Evolutionary conservation across 2,888 invertebrate genomes (phyloP).

Genomic region (Masnerella sp.): DNA sequence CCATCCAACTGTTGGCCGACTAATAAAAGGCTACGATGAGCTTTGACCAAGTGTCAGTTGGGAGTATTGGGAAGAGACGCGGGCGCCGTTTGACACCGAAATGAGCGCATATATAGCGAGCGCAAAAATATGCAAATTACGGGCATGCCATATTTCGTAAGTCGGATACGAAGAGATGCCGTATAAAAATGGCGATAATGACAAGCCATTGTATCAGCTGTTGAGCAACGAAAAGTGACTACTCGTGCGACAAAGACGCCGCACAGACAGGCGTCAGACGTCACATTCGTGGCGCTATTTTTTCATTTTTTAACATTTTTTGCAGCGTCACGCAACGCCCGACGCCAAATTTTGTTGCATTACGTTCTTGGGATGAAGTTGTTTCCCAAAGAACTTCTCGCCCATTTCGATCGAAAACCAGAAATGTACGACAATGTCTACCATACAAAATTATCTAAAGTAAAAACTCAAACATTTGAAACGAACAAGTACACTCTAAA

Average conservation of each 20-base stretch:
- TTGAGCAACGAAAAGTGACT: slow-evolving; percentile 27
- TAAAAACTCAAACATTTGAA: too few relatives aligned
- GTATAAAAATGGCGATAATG: slow-evolving; percentile 54
- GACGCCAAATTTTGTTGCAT: slow-evolving; percentile 32
- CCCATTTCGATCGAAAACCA: neutral
- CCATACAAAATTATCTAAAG: too few relatives aligned
- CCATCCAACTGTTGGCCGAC: slow-evolving; percentile 33
- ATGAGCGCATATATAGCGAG: slow-evolving; percentile 31
- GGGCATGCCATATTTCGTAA: slow-evolving; percentile 42
- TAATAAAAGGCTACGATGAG: slow-evolving; percentile 31
- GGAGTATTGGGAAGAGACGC: slow-evolving; percentile 26
- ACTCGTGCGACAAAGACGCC: slow-evolving; percentile 23
- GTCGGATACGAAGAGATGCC: slow-evolving; percentile 33
- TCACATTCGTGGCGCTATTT: slow-evolving; percentile 46
- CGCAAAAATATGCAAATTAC: slow-evolving; percentile 44
- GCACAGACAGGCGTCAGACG: slow-evolving; percentile 49
- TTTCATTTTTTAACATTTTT: slow-evolving; percentile 40
- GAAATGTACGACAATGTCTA: too few relatives aligned
- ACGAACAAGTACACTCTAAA: too few relatives aligned
- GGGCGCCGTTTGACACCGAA: slow-evolving; percentile 52
- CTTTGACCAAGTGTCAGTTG: slow-evolving; percentile 47
- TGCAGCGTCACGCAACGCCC: slow-evolving; percentile 41
- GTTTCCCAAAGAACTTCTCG: slow-evolving; percentile 12
- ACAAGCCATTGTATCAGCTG: slow-evolving; percentile 55
- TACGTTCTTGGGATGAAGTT: slow-evolving; percentile 29